Evolutionary conservation across 2,888 invertebrate species (phyloP).

Genomic region (Amaurobius ferox): DNA sequence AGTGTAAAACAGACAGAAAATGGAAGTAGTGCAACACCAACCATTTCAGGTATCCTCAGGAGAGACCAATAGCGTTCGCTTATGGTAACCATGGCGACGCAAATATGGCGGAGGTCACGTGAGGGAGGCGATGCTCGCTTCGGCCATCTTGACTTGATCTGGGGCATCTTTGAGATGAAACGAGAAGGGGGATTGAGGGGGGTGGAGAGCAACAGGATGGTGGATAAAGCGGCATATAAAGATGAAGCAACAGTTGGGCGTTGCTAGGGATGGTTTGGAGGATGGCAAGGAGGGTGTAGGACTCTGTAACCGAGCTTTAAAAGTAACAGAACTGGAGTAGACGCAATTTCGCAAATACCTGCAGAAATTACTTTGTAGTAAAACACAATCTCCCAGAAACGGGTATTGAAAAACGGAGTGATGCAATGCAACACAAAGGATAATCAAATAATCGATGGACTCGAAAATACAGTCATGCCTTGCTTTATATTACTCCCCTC

Average conservation of each 20-base stretch:
- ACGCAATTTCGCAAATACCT: background rate
- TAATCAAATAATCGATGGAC: no score
- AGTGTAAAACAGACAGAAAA: background rate
- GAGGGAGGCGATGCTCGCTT: conserved; percentile 20
- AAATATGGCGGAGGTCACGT: conserved; percentile 36
- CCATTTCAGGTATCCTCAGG: background rate
- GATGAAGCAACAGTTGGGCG: conserved; percentile 53
- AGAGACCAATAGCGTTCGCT: background rate
- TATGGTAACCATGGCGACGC: conserved; percentile 22
- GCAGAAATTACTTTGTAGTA: background rate
- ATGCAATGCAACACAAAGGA: no score
- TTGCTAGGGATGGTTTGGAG: background rate
- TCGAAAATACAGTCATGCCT: no score
- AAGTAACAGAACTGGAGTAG: background rate
- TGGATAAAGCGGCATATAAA: background rate
- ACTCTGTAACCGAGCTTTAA: background rate
- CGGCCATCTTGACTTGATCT: conserved; percentile 40
- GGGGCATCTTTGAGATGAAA: conserved; percentile 12
- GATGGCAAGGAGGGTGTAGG: background rate
- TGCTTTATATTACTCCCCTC: no score
- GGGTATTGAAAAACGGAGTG: no score
- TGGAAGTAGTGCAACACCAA: background rate
- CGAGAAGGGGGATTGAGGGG: background rate
- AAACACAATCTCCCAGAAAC: no score
- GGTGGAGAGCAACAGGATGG: conserved; percentile 5